Evolutionary conservation across 2,888 invertebrate species (phyloP), one percentile per base, ranked within the genome.

Genomic region (Autographa gamma): DNA sequence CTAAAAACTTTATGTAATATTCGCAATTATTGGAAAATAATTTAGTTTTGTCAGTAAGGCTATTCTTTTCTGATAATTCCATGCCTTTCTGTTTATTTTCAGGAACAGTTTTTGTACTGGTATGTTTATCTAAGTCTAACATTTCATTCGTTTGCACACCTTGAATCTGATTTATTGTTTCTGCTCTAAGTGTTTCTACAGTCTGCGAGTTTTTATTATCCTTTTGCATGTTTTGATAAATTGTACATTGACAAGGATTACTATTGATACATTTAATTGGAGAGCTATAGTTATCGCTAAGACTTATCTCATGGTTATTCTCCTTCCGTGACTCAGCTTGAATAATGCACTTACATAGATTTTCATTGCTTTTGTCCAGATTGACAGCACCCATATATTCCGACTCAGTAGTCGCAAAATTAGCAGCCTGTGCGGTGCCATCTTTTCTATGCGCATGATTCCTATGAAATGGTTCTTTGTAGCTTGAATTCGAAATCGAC

Each of bases 1-100:
- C 95, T 67, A 95, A 88, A 86, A 94, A 93, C 62, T 91, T 89
- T 32, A 95, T 90, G 61, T 86, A 83, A 79, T 90, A 92, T 69
- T 91, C 90, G 85, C 85, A 84, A 63, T 81, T 80, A 69, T 74
- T 74, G 54, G 85, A 71, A 74, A 74, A 75, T 61, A 79, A 66
- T 56, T 84, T 68, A 41, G 81, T 72, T 64, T 88, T 81, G 67
- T 76, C 66, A 67, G 74, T 64, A 60, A 69, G 73, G 19, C 71
- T 66, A 18, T 60, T 63, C 0, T 9, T 52, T 14, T 65, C 59
- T 1, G 52, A 19, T 60, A 65, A 71, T 67, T 52, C 72, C 18
- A 73, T 72, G 11, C 74, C 63, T 32, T 60, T 73, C 58, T 65
- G 62, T 1, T 9, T 68, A 59, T 56, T 66, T 14, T 13, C 32